phyloP scores from a whole-genome alignment of 2,888 invertebrate species.

The Thera britannica region DNA sequence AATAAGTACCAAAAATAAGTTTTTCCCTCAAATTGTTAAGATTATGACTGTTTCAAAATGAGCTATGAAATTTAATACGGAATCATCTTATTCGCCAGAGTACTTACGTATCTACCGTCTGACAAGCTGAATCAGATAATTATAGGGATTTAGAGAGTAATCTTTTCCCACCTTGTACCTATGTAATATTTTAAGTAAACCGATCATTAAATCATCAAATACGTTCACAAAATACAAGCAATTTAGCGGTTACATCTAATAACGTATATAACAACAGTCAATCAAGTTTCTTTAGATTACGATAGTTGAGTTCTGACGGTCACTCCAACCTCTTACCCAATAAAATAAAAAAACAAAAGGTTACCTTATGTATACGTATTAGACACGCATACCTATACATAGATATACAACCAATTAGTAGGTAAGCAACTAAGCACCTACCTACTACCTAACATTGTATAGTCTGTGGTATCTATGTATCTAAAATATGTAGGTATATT shows the following conservation, averaged over 20 bases:
- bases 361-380: neutral
- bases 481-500: too few species aligned
- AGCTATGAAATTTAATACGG: too few species aligned
- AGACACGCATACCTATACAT: neutral
- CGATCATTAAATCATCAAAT: conserved; percentile 17
- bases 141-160: too few species aligned
- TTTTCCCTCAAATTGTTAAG: too few species aligned
- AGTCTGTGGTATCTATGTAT: too few species aligned
- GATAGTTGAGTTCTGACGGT: conserved; percentile 8
- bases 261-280: conserved; percentile 12
- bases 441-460: too few species aligned
- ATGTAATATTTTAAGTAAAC: conserved; percentile 1
- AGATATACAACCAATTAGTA: neutral
- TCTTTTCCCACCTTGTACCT: neutral
- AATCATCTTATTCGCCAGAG: too few species aligned
- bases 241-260: conserved; percentile 13
- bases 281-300: conserved; percentile 7
- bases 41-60: too few species aligned
- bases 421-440: too few species aligned
- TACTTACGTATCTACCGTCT: too few species aligned
- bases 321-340: conserved; percentile 15
- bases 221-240: neutral
- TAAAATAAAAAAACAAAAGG: conserved; percentile 1
- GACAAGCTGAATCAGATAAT: too few species aligned
- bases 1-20: too few species aligned